A percentile compares a stretch with the other conserved stretches of the same genome.
phyloP scores from a whole-genome alignment of 2,113 vertebrate species.

The Cyanoliseus patagonus region DNA sequence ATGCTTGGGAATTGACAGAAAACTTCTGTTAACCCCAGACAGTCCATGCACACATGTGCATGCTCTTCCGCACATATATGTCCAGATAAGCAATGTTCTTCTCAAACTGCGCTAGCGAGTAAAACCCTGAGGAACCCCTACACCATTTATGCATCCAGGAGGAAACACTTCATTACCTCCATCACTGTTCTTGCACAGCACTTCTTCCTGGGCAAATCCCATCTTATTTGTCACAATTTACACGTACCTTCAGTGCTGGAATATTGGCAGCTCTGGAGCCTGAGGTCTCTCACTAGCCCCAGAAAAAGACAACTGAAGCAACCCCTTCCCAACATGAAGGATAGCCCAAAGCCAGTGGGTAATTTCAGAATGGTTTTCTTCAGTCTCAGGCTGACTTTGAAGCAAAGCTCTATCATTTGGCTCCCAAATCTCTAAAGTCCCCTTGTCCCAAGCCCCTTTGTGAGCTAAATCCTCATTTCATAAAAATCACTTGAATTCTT shows the following conservation, averaged over 20 bases:
- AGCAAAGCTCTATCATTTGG: background rate
- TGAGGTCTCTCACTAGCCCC: background rate
- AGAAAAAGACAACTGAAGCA: background rate
- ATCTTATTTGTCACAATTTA: background rate
- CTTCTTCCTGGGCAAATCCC: background rate
- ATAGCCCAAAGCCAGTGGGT: background rate
- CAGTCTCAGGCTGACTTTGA: background rate
- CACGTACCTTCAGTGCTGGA: background rate
- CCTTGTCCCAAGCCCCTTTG: background rate
- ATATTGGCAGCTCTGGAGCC: background rate
- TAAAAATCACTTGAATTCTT: background rate
- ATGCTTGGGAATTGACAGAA: background rate
- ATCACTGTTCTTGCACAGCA: background rate
- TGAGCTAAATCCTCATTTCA: background rate
- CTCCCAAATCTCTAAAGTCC: background rate
- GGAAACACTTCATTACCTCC: background rate
- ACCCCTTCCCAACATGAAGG: background rate
- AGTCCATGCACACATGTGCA: rapidly evolving
- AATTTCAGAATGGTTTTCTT: background rate
- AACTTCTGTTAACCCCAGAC: background rate
- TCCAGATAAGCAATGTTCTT: background rate
- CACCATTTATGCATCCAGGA: background rate
- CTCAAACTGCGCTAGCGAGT: background rate
- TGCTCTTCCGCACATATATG: background rate
- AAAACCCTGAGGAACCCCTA: background rate